Evolutionary conservation across 2,888 invertebrate genomes (phyloP).

Genomic region (Scaeva pyrastri): DNA sequence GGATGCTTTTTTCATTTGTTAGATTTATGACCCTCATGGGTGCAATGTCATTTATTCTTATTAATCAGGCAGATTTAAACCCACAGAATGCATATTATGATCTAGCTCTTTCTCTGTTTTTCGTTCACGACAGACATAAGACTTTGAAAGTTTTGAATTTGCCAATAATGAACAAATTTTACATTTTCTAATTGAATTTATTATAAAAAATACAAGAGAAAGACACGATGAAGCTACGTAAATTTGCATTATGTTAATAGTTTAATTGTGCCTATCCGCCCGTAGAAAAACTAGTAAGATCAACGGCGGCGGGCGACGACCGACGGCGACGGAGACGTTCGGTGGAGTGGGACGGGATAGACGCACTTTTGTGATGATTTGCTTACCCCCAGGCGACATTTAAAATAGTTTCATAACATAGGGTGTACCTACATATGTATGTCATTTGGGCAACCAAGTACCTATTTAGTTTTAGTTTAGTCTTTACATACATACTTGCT

Average conservation of each 20-base stretch:
- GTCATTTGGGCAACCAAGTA: not conserved
- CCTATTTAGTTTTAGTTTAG: not conserved
- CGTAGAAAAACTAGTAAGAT: slow-evolving; percentile 49
- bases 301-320: not conserved
- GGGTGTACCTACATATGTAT: not conserved
- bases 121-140: not conserved
- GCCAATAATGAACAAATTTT: slow-evolving; percentile 47
- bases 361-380: slow-evolving; percentile 49
- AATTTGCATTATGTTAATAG: slow-evolving; percentile 73
- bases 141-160: slow-evolving; percentile 38
- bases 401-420: not conserved
- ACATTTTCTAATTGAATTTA: slow-evolving; percentile 58
- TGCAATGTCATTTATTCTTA: slow-evolving; percentile 72
- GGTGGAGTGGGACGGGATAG: slow-evolving; percentile 34
- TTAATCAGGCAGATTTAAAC: slow-evolving; percentile 57
- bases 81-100: slow-evolving; percentile 36
- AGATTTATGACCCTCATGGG: slow-evolving; percentile 76
- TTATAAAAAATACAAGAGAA: slow-evolving; percentile 31
- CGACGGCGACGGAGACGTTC: too few relatives aligned
- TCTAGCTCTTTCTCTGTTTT: slow-evolving; percentile 1
- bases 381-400: slow-evolving; percentile 16
- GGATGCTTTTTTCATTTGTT: slow-evolving; percentile 47
- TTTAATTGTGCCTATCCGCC: slow-evolving; percentile 76
- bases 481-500: too few relatives aligned
- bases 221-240: slow-evolving; percentile 37